Percentiles rank a stretch among this genome's conserved stretches.
Conservation (phyloP, 2,113 vertebrate genomes). For the Platichthys flesus region DNA sequence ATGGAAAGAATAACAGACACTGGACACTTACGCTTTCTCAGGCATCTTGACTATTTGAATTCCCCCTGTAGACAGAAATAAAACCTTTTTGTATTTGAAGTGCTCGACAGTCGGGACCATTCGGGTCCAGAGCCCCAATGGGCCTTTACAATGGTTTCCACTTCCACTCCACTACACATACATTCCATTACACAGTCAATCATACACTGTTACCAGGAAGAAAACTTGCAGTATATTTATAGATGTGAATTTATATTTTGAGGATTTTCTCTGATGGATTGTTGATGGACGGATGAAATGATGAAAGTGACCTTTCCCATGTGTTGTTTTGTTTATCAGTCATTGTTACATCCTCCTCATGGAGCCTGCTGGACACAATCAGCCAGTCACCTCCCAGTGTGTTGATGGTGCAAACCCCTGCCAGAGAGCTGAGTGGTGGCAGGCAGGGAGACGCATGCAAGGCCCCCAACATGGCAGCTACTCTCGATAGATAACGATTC, state of each 20-base stretch:
- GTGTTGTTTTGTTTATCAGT: neutral
- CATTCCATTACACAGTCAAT: neutral
- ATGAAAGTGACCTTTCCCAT: neutral
- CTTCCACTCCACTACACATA: constrained; percentile 37
- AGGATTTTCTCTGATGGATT: neutral
- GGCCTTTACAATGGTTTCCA: constrained; percentile 46
- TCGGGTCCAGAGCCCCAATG: constrained; percentile 13
- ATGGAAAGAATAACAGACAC: constrained; percentile 64
- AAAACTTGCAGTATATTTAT: constrained; percentile 1
- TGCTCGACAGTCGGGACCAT: constrained; percentile 38
- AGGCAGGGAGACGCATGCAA: constrained; percentile 48
- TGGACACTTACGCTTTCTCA: constrained; percentile 80
- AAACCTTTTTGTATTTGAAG: constrained; percentile 57
- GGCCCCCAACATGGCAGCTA: constrained; percentile 49
- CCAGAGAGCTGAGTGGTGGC: constrained; percentile 62
- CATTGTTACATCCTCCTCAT: constrained; percentile 2
- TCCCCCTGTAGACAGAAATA: constrained; percentile 81
- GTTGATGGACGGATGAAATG: too few species aligned
- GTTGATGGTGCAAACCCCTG: constrained; percentile 35
- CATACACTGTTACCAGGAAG: constrained; percentile 19
- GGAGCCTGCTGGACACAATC: constrained; percentile 28
- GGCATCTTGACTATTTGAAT: constrained; percentile 77
- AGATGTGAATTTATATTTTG: neutral
- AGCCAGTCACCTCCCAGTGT: constrained; percentile 37
- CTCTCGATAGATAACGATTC: constrained; percentile 55